Evolutionary conservation across 2,888 invertebrate species (phyloP), one percentile per base, ranked within the genome.

Genomic region (Philopedon plagiatum): DNA sequence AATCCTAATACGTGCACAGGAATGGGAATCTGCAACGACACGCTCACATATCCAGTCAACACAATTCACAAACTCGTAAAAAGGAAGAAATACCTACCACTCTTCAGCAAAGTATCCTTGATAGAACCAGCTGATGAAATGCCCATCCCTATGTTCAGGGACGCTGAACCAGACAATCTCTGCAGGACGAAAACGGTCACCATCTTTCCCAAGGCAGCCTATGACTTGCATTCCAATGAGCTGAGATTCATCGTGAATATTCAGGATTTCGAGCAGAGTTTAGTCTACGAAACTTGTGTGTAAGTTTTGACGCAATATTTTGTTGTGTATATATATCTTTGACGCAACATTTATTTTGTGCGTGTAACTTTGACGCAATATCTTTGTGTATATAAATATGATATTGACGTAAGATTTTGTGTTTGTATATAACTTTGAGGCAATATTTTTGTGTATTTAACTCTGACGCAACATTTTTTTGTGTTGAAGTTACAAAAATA

Each of bases 231-330:
- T 5, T 88, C 88, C 4, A 86, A 89, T 60, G 92, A 91, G 90
- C 44, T 46, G 11, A 86, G 89, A 76, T 87, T 88, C 39, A 88
- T 94, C 11, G 86, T 93, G 0, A 93, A 94, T 81, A 88, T 88
- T 7, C 88, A 88, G 0, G 84, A 88, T 0, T 91, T 90, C 67
- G 86, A 89, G 26, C 94, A 94, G 83, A 91, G 91, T 26, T 88
- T 94, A 54, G 87, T 90, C 54, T 89, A 92, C 1, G 94, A 94
- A 83, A 88, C 89, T 74, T 95, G 94, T 87, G 76, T 84, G 75
- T 75, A 75, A 73, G 75, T 73, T 62, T 56, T 26, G n/a, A n/a
- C n/a, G n/a, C n/a, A n/a, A n/a, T n/a, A n/a, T n/a, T n/a, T n/a
- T n/a, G n/a, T n/a, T n/a, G n/a, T n/a, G n/a, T n/a, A n/a, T n/a